phyloP scores from a whole-genome alignment of 2,888 invertebrate genomes.

The Hedychridium roseum region DNA sequence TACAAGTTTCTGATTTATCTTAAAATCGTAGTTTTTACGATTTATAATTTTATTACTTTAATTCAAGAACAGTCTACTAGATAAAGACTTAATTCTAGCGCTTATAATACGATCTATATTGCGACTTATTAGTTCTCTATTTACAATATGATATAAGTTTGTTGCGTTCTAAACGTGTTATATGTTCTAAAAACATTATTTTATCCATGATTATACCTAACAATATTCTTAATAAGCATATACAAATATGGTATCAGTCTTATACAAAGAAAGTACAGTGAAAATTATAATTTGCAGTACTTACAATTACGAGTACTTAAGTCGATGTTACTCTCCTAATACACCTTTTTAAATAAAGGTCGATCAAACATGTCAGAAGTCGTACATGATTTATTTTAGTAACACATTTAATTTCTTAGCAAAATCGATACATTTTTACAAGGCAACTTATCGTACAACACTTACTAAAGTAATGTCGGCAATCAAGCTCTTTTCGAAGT shows the following conservation, averaged over 20 bases:
- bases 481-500: too few relatives aligned
- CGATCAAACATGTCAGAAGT: conserved; percentile 35
- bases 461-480: conserved; percentile 46
- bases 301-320: conserved; percentile 42
- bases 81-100: conserved; percentile 37
- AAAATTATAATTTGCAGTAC: conserved; percentile 40
- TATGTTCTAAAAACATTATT: conserved; percentile 34
- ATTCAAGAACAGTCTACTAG: conserved; percentile 32
- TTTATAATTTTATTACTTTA: conserved; percentile 41
- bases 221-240: conserved; percentile 38
- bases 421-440: conserved; percentile 58
- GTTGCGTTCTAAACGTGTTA: conserved; percentile 36
- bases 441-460: conserved; percentile 55
- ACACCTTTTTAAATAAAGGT: conserved; percentile 20
- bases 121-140: conserved; percentile 38
- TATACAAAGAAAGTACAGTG: conserved; percentile 44
- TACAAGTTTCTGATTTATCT: not conserved
- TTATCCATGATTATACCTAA: conserved; percentile 26
- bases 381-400: conserved; percentile 39
- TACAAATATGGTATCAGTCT: conserved; percentile 45
- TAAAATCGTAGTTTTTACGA: conserved; percentile 27
- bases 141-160: conserved; percentile 43
- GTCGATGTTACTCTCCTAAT: conserved; percentile 15
- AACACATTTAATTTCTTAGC: conserved; percentile 57
- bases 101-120: conserved; percentile 40